Conservation (phyloP, 1,140 invertebrate species). For the Drosophila rhopaloa region DNA sequence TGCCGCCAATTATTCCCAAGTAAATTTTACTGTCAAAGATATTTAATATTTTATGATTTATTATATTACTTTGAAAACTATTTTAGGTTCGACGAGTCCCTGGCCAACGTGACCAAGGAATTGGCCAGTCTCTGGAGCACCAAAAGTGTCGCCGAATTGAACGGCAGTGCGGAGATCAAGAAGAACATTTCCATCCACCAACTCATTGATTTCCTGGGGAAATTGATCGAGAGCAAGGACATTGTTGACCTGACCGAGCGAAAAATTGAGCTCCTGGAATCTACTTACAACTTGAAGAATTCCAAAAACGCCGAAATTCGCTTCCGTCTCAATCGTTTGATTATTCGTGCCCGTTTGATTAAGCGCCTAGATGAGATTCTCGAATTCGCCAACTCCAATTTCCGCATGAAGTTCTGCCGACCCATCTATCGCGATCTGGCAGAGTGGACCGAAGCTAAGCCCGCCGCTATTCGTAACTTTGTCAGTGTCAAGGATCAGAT, state of each 20-base stretch:
- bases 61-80: not conserved
- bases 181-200: slow-evolving; percentile 89
- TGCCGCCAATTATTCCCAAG: slow-evolving; percentile 94
- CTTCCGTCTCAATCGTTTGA: slow-evolving; percentile 92
- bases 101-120: slow-evolving; percentile 88
- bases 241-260: slow-evolving; percentile 71
- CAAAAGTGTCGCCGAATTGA: slow-evolving; percentile 56
- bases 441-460: slow-evolving; percentile 90
- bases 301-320: slow-evolving; percentile 93
- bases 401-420: slow-evolving; percentile 95
- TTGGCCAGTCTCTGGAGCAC: slow-evolving; percentile 85
- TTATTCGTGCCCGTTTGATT: slow-evolving; percentile 90
- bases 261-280: slow-evolving; percentile 86
- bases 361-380: slow-evolving; percentile 89
- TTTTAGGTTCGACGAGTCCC: slow-evolving; percentile 87
- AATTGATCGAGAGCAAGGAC: slow-evolving; percentile 87
- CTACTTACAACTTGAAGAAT: slow-evolving; percentile 88
- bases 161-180: slow-evolving; percentile 44
- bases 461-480: slow-evolving; percentile 90
- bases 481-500: slow-evolving; percentile 89
- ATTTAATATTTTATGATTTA: not conserved
- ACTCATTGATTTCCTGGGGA: slow-evolving; percentile 89
- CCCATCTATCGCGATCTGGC: slow-evolving; percentile 95
- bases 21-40: slow-evolving; percentile 73
- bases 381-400: slow-evolving; percentile 92